Conservation (phyloP, 23 tunicate species). For the Trididemnum miniatum region DNA sequence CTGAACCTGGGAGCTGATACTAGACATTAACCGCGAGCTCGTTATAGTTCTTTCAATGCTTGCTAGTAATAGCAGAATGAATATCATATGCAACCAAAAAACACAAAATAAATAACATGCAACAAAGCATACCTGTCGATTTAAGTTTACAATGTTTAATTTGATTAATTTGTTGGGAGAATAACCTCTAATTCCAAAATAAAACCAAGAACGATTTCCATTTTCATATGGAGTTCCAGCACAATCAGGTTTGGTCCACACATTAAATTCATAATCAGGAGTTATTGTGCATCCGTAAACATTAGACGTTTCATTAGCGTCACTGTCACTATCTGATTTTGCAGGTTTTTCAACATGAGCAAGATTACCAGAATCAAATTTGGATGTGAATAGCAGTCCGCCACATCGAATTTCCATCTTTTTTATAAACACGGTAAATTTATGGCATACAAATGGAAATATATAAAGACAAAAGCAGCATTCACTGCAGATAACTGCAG, state of each 20-base stretch:
- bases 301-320: constrained; percentile 32
- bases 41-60: too few species aligned
- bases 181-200: constrained; percentile 86
- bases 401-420: constrained; percentile 83
- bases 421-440: too few species aligned
- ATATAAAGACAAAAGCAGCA: too few species aligned
- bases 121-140: constrained; percentile 65
- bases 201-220: constrained; percentile 97
- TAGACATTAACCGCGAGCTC: too few species aligned
- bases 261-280: constrained; percentile 92
- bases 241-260: constrained; percentile 91
- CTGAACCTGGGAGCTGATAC: too few species aligned
- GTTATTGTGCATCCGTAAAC: constrained; percentile 63
- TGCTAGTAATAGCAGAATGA: too few species aligned
- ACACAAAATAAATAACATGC: too few species aligned
- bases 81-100: too few species aligned
- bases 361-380: constrained; percentile 97
- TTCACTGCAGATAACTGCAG: too few species aligned
- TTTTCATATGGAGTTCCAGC: constrained; percentile 88
- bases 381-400: constrained; percentile 87
- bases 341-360: constrained; percentile 84
- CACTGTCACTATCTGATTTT: constrained; percentile 75
- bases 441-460: too few species aligned
- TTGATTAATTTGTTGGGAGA: constrained; percentile 71
- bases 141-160: constrained; percentile 77